Percentiles rank a stretch among this genome's conserved stretches.
Conservation (phyloP, 2,113 vertebrate species). For the Nothoprocta pentlandii region DNA sequence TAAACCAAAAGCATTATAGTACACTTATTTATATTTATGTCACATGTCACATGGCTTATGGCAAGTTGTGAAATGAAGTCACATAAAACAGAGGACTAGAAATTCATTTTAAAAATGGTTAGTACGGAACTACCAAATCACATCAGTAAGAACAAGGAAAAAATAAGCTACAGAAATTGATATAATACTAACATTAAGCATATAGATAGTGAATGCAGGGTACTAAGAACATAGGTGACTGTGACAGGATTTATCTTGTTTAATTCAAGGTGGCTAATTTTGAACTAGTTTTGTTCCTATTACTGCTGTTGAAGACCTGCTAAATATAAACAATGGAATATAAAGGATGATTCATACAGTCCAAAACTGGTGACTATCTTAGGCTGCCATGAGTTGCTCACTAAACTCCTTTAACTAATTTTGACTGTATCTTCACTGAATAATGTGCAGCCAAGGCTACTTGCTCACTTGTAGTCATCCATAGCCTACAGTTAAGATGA, state of each 20-base stretch:
- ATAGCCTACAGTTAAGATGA: not conserved
- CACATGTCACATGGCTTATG: fast-evolving
- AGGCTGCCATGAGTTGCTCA: not conserved
- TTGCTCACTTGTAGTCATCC: not conserved
- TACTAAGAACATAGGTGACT: not conserved
- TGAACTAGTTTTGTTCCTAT: not conserved
- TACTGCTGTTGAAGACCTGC: not conserved
- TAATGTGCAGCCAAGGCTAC: not conserved
- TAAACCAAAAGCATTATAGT: not conserved
- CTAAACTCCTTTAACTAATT: not conserved
- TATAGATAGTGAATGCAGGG: not conserved
- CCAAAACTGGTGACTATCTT: not conserved
- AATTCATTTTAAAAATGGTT: not conserved
- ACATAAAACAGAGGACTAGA: not conserved
- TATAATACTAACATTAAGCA: not conserved
- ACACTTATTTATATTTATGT: not conserved
- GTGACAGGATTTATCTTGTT: not conserved
- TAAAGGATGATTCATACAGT: not conserved
- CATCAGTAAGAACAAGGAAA: not conserved
- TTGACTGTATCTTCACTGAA: not conserved
- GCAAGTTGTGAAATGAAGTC: not conserved
- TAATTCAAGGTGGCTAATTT: not conserved
- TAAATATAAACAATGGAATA: not conserved
- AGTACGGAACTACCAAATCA: not conserved
- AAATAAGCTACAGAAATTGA: not conserved